phyloP scores from a whole-genome alignment of 2,888 invertebrate species.

The Fissipunctia ypsillon region DNA sequence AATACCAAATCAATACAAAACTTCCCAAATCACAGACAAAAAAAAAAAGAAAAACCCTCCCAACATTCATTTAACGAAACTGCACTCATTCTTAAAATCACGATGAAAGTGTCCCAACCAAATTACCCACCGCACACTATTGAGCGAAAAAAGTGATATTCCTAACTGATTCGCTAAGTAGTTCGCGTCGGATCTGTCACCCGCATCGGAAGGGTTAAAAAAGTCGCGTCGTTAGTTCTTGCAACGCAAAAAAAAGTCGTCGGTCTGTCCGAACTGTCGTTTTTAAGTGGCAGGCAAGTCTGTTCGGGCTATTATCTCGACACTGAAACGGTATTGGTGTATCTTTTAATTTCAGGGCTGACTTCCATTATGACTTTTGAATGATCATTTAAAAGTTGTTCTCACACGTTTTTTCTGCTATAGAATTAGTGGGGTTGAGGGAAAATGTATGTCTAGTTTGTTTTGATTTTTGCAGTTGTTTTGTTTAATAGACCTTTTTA shows the following conservation, averaged over 20 bases:
- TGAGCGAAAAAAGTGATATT: constrained; percentile 58
- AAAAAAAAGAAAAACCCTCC: background rate
- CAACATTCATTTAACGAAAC: constrained; percentile 16
- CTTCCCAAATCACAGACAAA: background rate
- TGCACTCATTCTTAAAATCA: constrained; percentile 35
- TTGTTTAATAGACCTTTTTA: background rate
- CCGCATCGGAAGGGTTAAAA: constrained; percentile 71
- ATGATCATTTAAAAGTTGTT: constrained; percentile 38
- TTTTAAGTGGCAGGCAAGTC: constrained; percentile 68
- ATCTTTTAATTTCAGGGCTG: constrained; percentile 56
- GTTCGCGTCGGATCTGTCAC: constrained; percentile 76
- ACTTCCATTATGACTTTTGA: constrained; percentile 50
- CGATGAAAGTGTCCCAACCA: constrained; percentile 36
- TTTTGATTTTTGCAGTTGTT: background rate
- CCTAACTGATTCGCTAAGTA: constrained; percentile 71
- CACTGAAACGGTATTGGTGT: constrained; percentile 54
- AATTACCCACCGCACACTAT: constrained; percentile 62
- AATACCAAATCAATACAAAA: background rate
- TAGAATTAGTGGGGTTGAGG: background rate
- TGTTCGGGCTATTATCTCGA: constrained; percentile 63
- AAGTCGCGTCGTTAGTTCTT: constrained; percentile 65
- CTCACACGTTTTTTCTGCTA: constrained; percentile 15
- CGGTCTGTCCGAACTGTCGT: constrained; percentile 65
- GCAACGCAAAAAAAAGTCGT: constrained; percentile 59
- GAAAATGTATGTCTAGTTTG: background rate